phyloP scores from a whole-genome alignment of 2,113 vertebrate species.

The Barbus barbus region DNA sequence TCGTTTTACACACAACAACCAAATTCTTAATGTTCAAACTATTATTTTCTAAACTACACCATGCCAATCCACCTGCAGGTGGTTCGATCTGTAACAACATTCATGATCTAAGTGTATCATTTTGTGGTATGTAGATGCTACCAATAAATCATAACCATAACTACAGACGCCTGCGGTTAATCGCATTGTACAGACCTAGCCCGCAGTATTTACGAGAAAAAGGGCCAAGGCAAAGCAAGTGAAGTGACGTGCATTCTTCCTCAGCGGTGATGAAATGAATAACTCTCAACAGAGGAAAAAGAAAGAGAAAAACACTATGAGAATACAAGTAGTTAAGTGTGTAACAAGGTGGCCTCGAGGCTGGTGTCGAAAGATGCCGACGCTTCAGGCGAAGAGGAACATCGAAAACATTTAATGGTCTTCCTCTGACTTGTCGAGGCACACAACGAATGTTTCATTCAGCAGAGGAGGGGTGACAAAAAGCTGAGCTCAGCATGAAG shows the following conservation, averaged over 20 bases:
- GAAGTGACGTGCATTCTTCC: slow-evolving; percentile 67
- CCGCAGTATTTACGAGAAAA: slow-evolving; percentile 65
- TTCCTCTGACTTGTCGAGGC: slow-evolving; percentile 56
- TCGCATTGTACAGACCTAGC: slow-evolving; percentile 60
- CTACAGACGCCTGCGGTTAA: slow-evolving; percentile 59
- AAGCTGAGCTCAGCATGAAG: neutral
- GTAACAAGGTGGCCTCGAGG: slow-evolving; percentile 76
- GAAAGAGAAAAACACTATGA: slow-evolving; percentile 65
- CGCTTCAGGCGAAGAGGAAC: slow-evolving; percentile 61
- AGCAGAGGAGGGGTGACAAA: neutral
- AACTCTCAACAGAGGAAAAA: slow-evolving; percentile 72
- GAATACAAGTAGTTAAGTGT: slow-evolving; percentile 76
- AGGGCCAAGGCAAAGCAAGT: slow-evolving; percentile 63
- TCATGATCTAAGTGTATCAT: slow-evolving; percentile 57
- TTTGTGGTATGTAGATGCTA: slow-evolving; percentile 58
- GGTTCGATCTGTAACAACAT: slow-evolving; percentile 32
- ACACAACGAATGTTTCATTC: slow-evolving; percentile 36
- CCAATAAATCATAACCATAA: slow-evolving; percentile 58
- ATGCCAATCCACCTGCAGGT: slow-evolving; percentile 52
- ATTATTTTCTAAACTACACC: slow-evolving; percentile 17
- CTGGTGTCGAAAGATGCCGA: slow-evolving; percentile 71
- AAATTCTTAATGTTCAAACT: neutral
- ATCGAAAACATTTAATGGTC: slow-evolving; percentile 68
- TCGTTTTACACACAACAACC: neutral
- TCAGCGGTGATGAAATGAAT: slow-evolving; percentile 64